Percentiles rank a stretch among this genome's conserved stretches.
Conservation (phyloP, 2,888 invertebrate genomes). For the Imbricaverruca yamaguchii region DNA sequence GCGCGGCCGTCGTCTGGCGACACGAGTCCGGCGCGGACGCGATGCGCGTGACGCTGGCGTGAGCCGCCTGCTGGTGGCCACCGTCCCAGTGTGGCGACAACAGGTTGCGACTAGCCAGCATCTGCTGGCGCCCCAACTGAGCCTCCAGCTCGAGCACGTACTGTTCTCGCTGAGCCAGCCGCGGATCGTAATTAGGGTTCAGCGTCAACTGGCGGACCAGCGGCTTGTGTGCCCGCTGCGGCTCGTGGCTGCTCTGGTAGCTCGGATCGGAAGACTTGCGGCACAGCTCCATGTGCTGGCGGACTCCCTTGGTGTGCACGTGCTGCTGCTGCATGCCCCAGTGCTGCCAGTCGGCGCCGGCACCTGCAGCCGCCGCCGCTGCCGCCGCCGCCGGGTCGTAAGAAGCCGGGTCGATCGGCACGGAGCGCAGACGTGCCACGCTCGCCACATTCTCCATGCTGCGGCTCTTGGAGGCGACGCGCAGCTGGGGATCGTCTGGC, state of each 20-base stretch:
- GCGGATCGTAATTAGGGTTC: conserved; percentile 71
- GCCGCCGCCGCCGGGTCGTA: conserved; percentile 23
- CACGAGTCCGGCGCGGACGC: conserved; percentile 64
- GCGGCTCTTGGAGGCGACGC: conserved; percentile 59
- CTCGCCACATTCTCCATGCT: conserved; percentile 41
- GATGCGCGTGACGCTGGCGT: conserved; percentile 56
- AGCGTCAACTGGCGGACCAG: conserved; percentile 69
- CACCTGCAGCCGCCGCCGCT: background rate
- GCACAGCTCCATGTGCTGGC: conserved; percentile 19
- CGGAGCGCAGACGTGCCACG: conserved; percentile 22
- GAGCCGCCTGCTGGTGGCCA: conserved; percentile 34
- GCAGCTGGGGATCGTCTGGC: conserved; percentile 38
- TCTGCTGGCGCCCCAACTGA: conserved; percentile 35
- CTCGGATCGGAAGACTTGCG: conserved; percentile 25
- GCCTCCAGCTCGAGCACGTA: conserved; percentile 34
- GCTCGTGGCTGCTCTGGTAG: conserved; percentile 19
- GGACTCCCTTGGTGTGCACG: conserved; percentile 8
- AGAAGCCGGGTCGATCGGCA: conserved; percentile 26
- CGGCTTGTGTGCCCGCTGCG: conserved; percentile 56
- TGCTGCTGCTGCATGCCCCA: background rate
- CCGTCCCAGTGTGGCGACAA: conserved; percentile 21
- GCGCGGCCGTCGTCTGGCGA: conserved; percentile 47
- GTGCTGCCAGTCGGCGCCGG: background rate
- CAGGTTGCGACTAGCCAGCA: conserved; percentile 30
- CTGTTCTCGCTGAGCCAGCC: conserved; percentile 47